Evolutionary conservation across 2,888 invertebrate species (phyloP), one percentile per base, ranked within the genome.

Genomic region (Cetonia aurata): DNA sequence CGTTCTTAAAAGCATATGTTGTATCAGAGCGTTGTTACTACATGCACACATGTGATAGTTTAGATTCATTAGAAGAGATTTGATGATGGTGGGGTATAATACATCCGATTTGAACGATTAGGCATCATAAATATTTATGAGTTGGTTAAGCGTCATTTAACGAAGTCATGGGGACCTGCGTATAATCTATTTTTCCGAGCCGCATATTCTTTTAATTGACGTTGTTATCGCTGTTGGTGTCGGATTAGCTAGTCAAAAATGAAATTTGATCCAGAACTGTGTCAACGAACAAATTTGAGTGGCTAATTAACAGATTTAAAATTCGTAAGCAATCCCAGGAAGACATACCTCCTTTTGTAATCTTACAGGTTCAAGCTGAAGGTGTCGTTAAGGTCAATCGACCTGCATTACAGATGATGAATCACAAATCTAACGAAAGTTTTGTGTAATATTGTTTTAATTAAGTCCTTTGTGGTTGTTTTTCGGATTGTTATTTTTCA

Each of bases 121-220:
- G 15, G 48, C n/a, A 31, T 70, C 37, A 70, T 70, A 57, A 66
- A 70, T 70, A 70, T 70, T 70, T 57, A 70, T 70, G 57, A 67
- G 56, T 25, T 25, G 25, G 25, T 19, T 33, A n/a, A 59, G 48
- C 12, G 62, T 62, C 37, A 13, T 69, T 56, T 53, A 69, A 60
- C 53, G 25, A 52, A 62, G 31, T n/a, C 46, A 8, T 15, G 17
- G 33, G 48, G 17, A 69, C 25, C 25, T 25, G 25, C 4, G 44
- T 17, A 46, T 33, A 31, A 13, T 50, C 50, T 41, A 50, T 33
- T 17, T 53, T 56, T 56, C 41, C 13, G 31, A 48, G 17, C 48
- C 17, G 25, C 42, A 33, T 48, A 65, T 44, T 44, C 56, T 25
- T 70, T 66, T 70, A 70, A 70, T 66, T 50, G 48, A 25, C 44